Percentiles rank a stretch among this genome's conserved stretches.
Evolutionary conservation across 2,888 invertebrate genomes (phyloP).

Genomic region (Alitta virens): DNA sequence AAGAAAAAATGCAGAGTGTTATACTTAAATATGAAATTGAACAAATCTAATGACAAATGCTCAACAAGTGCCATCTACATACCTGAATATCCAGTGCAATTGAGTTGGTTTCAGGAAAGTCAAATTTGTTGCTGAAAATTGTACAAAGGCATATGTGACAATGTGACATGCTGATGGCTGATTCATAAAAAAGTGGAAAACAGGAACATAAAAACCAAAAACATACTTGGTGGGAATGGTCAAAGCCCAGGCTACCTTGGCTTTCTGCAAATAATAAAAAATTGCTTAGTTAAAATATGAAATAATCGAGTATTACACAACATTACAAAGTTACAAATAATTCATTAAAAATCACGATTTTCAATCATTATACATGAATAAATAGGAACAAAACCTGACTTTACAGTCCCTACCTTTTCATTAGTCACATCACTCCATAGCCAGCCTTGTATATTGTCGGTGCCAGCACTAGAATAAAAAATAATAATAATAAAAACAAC

Average conservation of each 20-base stretch:
- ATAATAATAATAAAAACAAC: not conserved
- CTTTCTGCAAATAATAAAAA: constrained; percentile 31
- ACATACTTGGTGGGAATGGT: constrained; percentile 46
- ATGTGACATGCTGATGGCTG: not conserved
- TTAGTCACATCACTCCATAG: constrained; percentile 68
- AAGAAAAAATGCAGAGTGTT: not conserved
- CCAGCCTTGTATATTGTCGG: constrained; percentile 75
- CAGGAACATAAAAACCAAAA: no score
- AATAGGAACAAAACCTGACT: no score
- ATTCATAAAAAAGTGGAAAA: no score
- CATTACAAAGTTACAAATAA: not conserved
- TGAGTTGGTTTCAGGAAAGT: constrained; percentile 77
- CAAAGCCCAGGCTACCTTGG: constrained; percentile 44
- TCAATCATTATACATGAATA: no score
- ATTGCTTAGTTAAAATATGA: constrained; percentile 1
- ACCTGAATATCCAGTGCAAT: constrained; percentile 63
- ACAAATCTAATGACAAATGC: not conserved
- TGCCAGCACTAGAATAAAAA: constrained; percentile 65
- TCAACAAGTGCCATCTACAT: no score
- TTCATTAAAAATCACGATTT: no score
- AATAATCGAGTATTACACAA: not conserved
- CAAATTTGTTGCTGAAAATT: constrained; percentile 65
- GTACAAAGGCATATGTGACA: not conserved
- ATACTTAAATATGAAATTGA: not conserved
- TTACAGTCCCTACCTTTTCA: not conserved